Percentiles rank a stretch among this genome's conserved stretches.
These are phyloP conservation scores for Melanchra persicariae DNA, from an alignment of 2,888 invertebrate genomes.

Conservation along the genomic window DNA sequence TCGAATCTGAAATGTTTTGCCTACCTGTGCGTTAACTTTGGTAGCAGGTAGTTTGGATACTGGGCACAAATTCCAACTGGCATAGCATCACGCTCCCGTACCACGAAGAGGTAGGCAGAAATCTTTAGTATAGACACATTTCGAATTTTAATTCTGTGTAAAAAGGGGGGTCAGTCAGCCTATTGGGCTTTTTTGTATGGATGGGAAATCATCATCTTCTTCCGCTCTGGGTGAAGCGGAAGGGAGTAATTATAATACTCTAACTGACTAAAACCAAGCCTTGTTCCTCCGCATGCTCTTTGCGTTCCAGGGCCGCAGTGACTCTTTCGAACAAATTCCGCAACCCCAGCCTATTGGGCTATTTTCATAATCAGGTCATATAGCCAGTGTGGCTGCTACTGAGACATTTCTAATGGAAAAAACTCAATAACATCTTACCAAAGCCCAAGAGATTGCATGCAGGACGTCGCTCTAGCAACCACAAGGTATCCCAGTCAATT, in stretches of 20 bases:
- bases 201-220: too few relatives aligned
- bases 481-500: neutral
- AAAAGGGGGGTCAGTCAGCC: neutral
- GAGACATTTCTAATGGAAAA: neutral
- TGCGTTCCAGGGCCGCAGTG: too few relatives aligned
- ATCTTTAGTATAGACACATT: neutral
- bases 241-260: too few relatives aligned
- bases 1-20: conserved; percentile 8
- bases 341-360: neutral
- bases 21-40: conserved; percentile 3
- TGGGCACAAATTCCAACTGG: neutral
- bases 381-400: neutral
- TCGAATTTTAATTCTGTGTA: neutral
- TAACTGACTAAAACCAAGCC: too few relatives aligned
- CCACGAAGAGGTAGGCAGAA: neutral
- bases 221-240: too few relatives aligned
- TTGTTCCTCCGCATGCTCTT: too few relatives aligned
- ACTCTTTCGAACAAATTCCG: too few relatives aligned
- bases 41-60: conserved; percentile 20
- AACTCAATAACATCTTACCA: neutral
- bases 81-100: neutral
- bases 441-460: too few relatives aligned
- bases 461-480: neutral
- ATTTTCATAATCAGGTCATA: neutral
- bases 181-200: too few relatives aligned